These are phyloP conservation scores for Altica lythri DNA, from an alignment of 2,888 invertebrate genomes.

Conservation along the genomic window DNA sequence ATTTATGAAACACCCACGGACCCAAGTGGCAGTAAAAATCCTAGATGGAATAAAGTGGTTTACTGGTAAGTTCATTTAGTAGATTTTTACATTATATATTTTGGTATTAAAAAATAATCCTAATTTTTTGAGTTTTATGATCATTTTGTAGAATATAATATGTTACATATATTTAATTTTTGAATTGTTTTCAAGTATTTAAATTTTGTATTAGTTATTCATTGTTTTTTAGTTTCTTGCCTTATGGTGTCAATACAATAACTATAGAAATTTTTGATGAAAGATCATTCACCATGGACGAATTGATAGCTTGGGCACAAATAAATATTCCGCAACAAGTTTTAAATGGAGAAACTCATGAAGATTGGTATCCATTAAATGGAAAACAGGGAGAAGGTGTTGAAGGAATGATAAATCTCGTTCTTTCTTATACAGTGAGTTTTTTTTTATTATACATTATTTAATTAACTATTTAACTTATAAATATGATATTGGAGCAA, in stretches of 20 bases:
- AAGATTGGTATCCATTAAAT: slow-evolving; percentile 92
- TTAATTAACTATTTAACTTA: slow-evolving; percentile 14
- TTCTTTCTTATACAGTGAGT: slow-evolving; percentile 78
- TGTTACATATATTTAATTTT: too few species aligned
- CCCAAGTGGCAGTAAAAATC: slow-evolving; percentile 92
- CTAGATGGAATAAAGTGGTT: slow-evolving; percentile 94
- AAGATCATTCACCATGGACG: slow-evolving; percentile 95
- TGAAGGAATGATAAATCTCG: slow-evolving; percentile 92
- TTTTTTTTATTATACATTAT: not conserved
- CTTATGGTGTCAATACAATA: slow-evolving; percentile 85
- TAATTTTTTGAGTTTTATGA: too few species aligned
- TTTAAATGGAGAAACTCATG: slow-evolving; percentile 85
- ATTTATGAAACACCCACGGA: slow-evolving; percentile 96
- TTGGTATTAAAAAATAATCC: too few species aligned
- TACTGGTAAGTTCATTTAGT: slow-evolving; percentile 70
- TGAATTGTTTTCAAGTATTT: too few species aligned
- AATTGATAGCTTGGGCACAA: slow-evolving; percentile 92
- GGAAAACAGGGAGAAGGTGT: slow-evolving; percentile 94
- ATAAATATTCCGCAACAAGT: slow-evolving; percentile 85
- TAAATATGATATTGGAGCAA: not conserved
- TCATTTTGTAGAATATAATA: too few species aligned
- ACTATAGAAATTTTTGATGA: slow-evolving; percentile 96
- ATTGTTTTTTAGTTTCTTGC: slow-evolving; percentile 68
- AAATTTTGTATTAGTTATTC: too few species aligned
- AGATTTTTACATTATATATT: slow-evolving; percentile 9